Evolutionary conservation across 2,797 vertebrate genomes (phyloP).

Genomic region (Tenualosa ilisha): DNA sequence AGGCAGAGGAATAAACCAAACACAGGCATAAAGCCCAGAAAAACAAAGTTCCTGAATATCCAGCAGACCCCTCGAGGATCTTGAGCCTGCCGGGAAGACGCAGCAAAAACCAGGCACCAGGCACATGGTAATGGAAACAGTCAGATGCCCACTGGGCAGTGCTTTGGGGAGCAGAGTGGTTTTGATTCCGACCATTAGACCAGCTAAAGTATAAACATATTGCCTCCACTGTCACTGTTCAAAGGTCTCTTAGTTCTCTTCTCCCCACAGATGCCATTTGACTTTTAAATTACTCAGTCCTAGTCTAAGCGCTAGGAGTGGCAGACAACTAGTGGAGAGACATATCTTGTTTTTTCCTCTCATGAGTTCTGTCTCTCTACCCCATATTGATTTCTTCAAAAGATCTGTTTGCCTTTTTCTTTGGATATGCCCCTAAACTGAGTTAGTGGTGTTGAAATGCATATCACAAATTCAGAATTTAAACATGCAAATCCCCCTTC

Average conservation of each 20-base stretch:
- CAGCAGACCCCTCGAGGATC: background rate
- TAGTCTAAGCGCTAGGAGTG: slow-evolving; percentile 39
- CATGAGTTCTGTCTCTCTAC: background rate
- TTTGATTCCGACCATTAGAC: slow-evolving; percentile 51
- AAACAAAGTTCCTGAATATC: slow-evolving; percentile 20
- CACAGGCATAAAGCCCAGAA: background rate
- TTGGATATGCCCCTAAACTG: background rate
- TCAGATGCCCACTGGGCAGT: background rate
- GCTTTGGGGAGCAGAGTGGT: slow-evolving; percentile 31
- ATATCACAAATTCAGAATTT: background rate
- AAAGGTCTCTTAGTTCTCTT: slow-evolving; percentile 48
- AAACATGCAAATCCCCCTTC: background rate
- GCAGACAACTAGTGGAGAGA: slow-evolving; percentile 28
- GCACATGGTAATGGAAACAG: slow-evolving; percentile 33
- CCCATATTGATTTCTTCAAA: background rate
- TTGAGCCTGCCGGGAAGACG: background rate
- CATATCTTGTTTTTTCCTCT: slow-evolving; percentile 38
- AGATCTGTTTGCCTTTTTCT: background rate
- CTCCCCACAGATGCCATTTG: slow-evolving; percentile 46
- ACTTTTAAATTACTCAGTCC: slow-evolving; percentile 52
- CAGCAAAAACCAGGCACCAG: slow-evolving; percentile 28
- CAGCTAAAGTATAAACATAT: slow-evolving; percentile 47
- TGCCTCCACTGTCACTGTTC: slow-evolving; percentile 42
- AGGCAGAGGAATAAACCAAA: background rate
- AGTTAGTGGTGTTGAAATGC: background rate